phyloP scores from a whole-genome alignment of 2,797 vertebrate genomes.

The Sebastes minor region DNA sequence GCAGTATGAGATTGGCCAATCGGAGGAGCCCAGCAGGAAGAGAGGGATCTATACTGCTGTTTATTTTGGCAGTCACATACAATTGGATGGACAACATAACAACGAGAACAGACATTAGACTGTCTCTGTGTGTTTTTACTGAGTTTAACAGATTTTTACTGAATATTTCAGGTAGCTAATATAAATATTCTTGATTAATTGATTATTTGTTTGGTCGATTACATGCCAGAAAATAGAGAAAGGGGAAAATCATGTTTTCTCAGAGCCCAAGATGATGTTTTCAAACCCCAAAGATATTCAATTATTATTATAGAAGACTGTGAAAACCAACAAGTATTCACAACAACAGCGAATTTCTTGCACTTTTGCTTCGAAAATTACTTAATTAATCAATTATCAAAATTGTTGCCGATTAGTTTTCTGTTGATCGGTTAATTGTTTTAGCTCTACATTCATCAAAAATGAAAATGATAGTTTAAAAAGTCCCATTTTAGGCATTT shows the following conservation, averaged over 20 bases:
- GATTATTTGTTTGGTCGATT: background rate
- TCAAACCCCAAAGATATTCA: background rate
- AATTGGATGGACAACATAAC: constrained; percentile 26
- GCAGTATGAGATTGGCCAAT: constrained; percentile 34
- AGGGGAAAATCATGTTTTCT: background rate
- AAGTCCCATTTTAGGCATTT: background rate
- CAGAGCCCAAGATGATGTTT: background rate
- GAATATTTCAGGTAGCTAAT: background rate
- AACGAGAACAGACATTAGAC: constrained; percentile 12
- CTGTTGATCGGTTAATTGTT: background rate
- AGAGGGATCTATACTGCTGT: constrained; percentile 35
- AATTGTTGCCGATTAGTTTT: background rate
- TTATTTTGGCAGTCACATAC: constrained; percentile 49
- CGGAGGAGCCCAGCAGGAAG: constrained; percentile 13
- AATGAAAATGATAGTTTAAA: background rate
- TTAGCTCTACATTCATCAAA: background rate
- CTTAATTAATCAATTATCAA: background rate
- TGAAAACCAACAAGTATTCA: background rate
- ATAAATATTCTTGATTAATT: background rate
- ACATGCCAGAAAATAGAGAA: background rate
- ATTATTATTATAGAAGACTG: background rate
- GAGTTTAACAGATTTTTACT: background rate
- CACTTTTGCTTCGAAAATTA: background rate
- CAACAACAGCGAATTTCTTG: background rate
- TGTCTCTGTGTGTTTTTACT: background rate